Percentiles rank a stretch among this genome's conserved stretches.
Conservation (phyloP, 2,113 vertebrate species). For the Lanius ludovicianus region DNA sequence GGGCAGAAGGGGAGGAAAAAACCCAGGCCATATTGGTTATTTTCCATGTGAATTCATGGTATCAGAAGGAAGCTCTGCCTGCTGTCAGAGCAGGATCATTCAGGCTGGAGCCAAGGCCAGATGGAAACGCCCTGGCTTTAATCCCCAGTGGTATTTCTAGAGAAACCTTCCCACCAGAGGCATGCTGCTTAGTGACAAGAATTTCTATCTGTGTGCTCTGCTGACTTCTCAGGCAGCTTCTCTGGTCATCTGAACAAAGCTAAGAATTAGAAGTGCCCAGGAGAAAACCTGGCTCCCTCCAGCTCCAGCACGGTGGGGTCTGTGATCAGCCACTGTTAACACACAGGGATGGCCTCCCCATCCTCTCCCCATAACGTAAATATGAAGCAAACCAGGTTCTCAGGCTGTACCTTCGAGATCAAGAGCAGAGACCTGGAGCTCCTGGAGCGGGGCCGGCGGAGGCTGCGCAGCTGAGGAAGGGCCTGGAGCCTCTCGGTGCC, state of each 20-base stretch:
- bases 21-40: not conserved
- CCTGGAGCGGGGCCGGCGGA: not conserved
- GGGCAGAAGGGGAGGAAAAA: not conserved
- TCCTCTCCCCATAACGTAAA: not conserved
- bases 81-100: not conserved
- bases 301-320: rapidly evolving
- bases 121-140: not conserved
- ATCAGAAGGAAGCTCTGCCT: not conserved
- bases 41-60: not conserved
- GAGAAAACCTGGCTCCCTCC: not conserved
- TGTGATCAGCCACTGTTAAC: not conserved
- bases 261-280: not conserved
- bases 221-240: not conserved
- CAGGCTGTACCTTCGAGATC: not conserved
- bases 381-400: not conserved
- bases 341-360: not conserved
- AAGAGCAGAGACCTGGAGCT: not conserved
- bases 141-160: not conserved
- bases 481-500: not conserved
- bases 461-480: not conserved
- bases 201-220: not conserved
- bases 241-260: not conserved
- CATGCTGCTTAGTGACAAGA: not conserved
- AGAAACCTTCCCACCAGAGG: constrained; percentile 20
- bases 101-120: not conserved